phyloP scores from a whole-genome alignment of 2,797 vertebrate species.

The Enteromius trimaculatus region DNA sequence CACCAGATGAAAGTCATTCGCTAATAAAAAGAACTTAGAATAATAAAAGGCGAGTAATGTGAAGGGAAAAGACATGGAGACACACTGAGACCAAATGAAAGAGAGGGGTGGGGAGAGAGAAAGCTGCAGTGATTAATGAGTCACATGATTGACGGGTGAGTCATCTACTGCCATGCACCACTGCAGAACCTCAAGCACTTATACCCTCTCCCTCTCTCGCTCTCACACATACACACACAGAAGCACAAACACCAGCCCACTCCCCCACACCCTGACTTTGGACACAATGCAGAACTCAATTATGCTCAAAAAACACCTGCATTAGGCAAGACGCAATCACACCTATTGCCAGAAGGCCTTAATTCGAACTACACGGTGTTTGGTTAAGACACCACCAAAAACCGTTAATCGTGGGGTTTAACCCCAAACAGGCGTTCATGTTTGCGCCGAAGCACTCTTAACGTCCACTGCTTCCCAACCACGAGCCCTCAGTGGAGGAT shows the following conservation, averaged over 20 bases:
- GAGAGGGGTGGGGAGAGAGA: constrained; percentile 55
- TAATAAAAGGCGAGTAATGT: constrained; percentile 61
- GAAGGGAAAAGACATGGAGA: constrained; percentile 61
- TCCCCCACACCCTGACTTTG: constrained; percentile 37
- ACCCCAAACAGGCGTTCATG: constrained; percentile 42
- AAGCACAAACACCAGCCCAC: constrained; percentile 40
- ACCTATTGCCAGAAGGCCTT: not conserved
- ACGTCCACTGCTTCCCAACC: constrained; percentile 18
- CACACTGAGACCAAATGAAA: constrained; percentile 54
- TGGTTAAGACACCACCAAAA: constrained; percentile 22
- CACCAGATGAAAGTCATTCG: constrained; percentile 55
- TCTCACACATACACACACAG: not conserved
- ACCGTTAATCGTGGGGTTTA: constrained; percentile 31
- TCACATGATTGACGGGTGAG: constrained; percentile 86
- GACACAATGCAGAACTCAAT: constrained; percentile 46
- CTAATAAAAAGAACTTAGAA: constrained; percentile 54
- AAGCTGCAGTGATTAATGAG: constrained; percentile 86
- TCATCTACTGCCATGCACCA: constrained; percentile 83
- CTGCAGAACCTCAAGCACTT: constrained; percentile 71
- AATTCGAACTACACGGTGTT: constrained; percentile 33
- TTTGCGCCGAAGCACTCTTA: constrained; percentile 43
- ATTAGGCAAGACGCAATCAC: constrained; percentile 30
- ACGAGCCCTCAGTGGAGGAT: constrained; percentile 1
- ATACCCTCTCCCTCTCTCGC: constrained; percentile 29
- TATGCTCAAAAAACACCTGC: constrained; percentile 29